Base-by-base conservation (phyloP, 2,113 vertebrate genomes). In the Toxostoma redivivum region DNA sequence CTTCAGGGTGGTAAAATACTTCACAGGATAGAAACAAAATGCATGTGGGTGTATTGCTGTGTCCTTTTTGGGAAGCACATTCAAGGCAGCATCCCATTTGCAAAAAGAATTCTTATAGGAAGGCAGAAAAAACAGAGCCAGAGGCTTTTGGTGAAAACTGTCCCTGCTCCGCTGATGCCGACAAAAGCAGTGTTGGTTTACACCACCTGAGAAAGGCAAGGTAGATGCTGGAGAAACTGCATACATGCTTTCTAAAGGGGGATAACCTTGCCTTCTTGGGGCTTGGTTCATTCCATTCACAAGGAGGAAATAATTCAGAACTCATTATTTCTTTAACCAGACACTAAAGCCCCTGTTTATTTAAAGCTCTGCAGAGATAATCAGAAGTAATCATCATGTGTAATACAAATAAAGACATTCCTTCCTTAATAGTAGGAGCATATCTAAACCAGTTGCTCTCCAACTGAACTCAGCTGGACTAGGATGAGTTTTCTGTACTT, bases 361-460 rank as follows among this genome's bases (percentile, higher is more conserved):
- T 96, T 97, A 92, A 96, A 94, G 51, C 61, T 92, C 60, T 83
- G 47, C 57, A 83, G 74, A 96, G 91, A 94, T 96, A 97, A 96
- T 95, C 7, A 1, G 64, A 92, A 96, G 70, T 95, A 94, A 95
- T 94, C 70, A 83, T 96, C 73, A 60, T 82, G 81, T 91, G 69
- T 86, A 89, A 96, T 48, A 79, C 80, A 95, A 97, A 96, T 95
- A 93, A 97, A 96, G 74, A 76, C 87, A 90, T 95, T 95, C 88
- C 66, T 86, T 42, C 60, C 82, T 87, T 94, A 95, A 83, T 84
- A 90, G 80, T 60, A 91, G 88, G 30, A 79, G 47, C 69, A 72
- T 78, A 94, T 70, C 89, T 91, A 91, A 95, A 73, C 64, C 92
- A 94, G 77, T 97, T 96, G 85, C 74, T 96, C 80, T 79, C 70